These are phyloP conservation scores for Calycopis cecrops DNA, from an alignment of 1,140 invertebrate species.

Conservation along the genomic window DNA sequence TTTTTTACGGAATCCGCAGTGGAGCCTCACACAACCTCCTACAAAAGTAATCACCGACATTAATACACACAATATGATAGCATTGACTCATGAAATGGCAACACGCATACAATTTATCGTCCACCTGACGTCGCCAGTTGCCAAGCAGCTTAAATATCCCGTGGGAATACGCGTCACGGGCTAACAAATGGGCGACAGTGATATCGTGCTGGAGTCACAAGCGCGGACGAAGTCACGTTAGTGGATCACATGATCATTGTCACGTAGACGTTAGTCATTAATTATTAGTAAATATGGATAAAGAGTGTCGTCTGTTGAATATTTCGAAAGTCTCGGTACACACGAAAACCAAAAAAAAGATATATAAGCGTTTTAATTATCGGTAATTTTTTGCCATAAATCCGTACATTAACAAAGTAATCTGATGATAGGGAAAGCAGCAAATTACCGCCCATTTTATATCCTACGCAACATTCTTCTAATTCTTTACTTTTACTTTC, in stretches of 20 bases:
- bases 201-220: not conserved
- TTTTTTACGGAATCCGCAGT: no score
- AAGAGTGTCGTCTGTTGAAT: no score
- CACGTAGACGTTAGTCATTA: slow-evolving; percentile 3
- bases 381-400: no score
- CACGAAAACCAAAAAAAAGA: no score
- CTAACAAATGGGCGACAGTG: not conserved
- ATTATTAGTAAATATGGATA: not conserved
- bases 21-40: no score
- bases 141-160: slow-evolving; percentile 7
- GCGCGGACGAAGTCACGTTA: not conserved
- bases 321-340: no score
- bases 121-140: not conserved
- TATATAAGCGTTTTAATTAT: no score
- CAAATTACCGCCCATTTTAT: no score
- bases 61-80: not conserved
- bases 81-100: not conserved
- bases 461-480: no score
- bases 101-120: not conserved
- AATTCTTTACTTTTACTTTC: no score
- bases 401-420: no score
- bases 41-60: not conserved
- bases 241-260: not conserved
- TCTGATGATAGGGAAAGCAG: no score
- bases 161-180: not conserved